A percentile compares a stretch with the other conserved stretches of the same genome.
These are phyloP conservation scores for Myrmecobius fasciatus DNA, from an alignment of 2,113 vertebrate species.

Conservation along the genomic window DNA sequence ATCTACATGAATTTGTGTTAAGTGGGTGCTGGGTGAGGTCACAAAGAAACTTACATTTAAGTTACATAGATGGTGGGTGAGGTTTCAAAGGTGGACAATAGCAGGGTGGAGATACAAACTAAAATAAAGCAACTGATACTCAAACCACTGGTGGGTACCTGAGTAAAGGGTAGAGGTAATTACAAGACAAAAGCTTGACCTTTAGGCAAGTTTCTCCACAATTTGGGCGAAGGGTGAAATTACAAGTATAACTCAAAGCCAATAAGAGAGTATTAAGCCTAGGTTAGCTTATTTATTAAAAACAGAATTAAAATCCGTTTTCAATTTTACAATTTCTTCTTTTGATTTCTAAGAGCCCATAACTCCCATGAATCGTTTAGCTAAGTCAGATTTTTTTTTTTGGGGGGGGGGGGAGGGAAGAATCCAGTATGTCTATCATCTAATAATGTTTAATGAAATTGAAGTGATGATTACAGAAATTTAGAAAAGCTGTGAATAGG, in stretches of 20 bases:
- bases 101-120: neutral
- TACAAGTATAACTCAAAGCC: neutral
- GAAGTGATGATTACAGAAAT: neutral
- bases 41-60: neutral
- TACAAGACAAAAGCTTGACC: neutral
- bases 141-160: neutral
- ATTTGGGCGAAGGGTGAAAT: neutral
- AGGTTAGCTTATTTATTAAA: neutral
- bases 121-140: neutral
- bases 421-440: neutral
- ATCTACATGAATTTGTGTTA: neutral
- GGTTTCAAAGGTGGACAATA: neutral
- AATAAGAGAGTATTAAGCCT: neutral
- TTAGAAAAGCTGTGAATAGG: neutral
- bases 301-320: neutral
- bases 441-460: neutral
- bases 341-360: neutral
- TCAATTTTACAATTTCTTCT: neutral
- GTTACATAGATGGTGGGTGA: neutral
- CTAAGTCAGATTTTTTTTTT: neutral
- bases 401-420: too few relatives aligned
- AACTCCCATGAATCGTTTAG: neutral
- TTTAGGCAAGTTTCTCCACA: neutral
- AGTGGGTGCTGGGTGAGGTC: neutral
- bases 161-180: neutral